Evolutionary conservation across 1,140 invertebrate genomes (phyloP), one percentile per base, ranked within the genome.

Genomic region (Melipona quadrifasciata): DNA sequence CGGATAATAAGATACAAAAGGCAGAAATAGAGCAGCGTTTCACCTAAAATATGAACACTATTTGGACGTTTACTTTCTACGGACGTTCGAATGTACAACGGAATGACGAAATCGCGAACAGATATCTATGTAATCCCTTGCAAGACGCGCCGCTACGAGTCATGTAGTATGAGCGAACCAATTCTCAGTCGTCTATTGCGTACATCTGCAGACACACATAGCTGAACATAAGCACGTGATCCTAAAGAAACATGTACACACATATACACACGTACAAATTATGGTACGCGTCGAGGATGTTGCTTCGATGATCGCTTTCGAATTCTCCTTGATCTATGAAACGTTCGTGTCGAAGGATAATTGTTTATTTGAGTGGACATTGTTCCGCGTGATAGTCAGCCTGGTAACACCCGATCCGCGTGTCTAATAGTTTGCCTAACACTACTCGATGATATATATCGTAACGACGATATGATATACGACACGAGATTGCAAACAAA

Each of bases 181-280:
- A 84, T 84, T 84, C 83, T 74, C 65, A 87, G 51, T 84, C 86
- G 81, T 71, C 77, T 84, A 84, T 84, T 80, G 78, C 79, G 84
- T 82, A 82, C 57, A 74, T 68, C 72, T 71, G 67, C 51, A 31
- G 24, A 53, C 19, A 55, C 39, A 76, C 65, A 57, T 27, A 61
- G 10, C 5, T 27, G 27, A 8, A 57, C 31, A 11, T 10, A 80
- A 24, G 55, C 51, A 16, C 68, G 21, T 8, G 51, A 11, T 31
- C n/a, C 19, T 34, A 53, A 10, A 61, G 58, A 27, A 65, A 65
- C 14, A 65, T 6, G n/a, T 17, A 31, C 6, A 74, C 27, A 16
- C 24, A 51, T 27, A 53, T 11, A 24, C 11, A 65, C 76, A 31
- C 19, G 27, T 21, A 73, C 16, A 51, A 8, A 55, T 31, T 71